Base-by-base conservation (phyloP, 2,888 invertebrate species). In the Crossocerus cetratus region DNA sequence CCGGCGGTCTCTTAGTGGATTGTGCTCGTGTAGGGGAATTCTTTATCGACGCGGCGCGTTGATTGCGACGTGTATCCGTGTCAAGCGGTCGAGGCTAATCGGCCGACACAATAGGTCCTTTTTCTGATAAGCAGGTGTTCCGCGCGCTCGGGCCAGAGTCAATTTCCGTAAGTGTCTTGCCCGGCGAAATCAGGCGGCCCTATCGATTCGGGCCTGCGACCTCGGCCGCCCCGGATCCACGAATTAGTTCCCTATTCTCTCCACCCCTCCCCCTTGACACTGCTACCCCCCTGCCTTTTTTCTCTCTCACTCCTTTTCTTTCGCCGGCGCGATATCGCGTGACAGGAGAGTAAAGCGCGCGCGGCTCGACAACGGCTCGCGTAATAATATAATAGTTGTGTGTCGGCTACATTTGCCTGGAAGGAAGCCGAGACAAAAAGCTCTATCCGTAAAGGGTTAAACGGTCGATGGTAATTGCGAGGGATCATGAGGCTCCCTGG, bases 371-470 rank as follows among this genome's bases (percentile, higher is more conserved):
- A 84, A 86, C 84, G 74, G 80, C 75, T 78, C 74, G n/a, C 16
- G 16, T 80, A 84, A 85, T 86, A 85, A 84, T 87, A 85, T 86
- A 86, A 87, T 86, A 81, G 80, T 86, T 84, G 76, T 84, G 76
- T 16, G n/a, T 81, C 77, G 80, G 83, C 75, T 80, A 81, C 78
- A 81, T 76, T 83, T 84, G 71, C 49, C 45, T 11, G 77, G 77
- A 60, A 65, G 62, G 53, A 43, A 45, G 70, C 77, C 76, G 76
- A 72, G 74, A 75, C 14, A 54, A 72, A 77, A 68, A 78, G 70
- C 20, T 63, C 56, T 16, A 32, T 32, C 32, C 32, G 32, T 11
- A 32, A 32, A 14, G 16, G 2, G 3, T 49, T 49, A 16, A 49
- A 49, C 49, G 49, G 11, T 0, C 49, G 14, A 49, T 49, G 16